A percentile compares a stretch with the other conserved stretches of the same genome.
phyloP scores from a whole-genome alignment of 2,113 vertebrate genomes.

The Piprites chloris region DNA sequence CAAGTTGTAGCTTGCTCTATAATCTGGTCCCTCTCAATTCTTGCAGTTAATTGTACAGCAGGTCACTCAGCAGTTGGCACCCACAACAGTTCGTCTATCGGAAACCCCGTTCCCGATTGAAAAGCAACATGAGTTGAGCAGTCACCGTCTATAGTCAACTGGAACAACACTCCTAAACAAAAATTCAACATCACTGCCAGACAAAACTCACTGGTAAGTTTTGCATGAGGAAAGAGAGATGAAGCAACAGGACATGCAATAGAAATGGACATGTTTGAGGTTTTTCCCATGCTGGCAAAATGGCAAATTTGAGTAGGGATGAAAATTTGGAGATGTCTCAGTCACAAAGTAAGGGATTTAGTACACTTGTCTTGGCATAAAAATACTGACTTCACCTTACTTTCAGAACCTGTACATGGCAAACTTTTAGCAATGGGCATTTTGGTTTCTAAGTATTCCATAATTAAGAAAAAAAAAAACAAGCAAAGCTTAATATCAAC shows the following conservation, averaged over 20 bases:
- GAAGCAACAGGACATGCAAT: not conserved
- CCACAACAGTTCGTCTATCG: not conserved
- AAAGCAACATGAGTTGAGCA: accelerated
- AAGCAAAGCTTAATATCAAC: not conserved
- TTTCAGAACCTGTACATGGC: not conserved
- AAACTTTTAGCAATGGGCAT: not conserved
- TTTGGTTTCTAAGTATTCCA: not conserved
- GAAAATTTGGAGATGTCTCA: not conserved
- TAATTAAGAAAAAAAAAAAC: not conserved
- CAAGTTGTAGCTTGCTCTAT: not conserved
- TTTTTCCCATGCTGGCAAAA: not conserved
- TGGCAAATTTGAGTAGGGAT: not conserved
- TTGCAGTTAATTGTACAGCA: not conserved
- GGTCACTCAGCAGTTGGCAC: not conserved
- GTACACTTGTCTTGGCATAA: not conserved
- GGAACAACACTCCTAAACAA: not conserved
- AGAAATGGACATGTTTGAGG: not conserved
- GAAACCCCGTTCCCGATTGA: not conserved
- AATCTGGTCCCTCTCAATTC: not conserved
- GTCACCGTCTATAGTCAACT: not conserved
- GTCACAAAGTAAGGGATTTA: not conserved
- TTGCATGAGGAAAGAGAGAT: not conserved
- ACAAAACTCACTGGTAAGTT: not conserved
- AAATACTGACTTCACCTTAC: not conserved
- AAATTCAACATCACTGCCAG: not conserved